A percentile compares a stretch with the other conserved stretches of the same genome.
Conservation (phyloP, 2,888 invertebrate species). For the Xanthia togata region DNA sequence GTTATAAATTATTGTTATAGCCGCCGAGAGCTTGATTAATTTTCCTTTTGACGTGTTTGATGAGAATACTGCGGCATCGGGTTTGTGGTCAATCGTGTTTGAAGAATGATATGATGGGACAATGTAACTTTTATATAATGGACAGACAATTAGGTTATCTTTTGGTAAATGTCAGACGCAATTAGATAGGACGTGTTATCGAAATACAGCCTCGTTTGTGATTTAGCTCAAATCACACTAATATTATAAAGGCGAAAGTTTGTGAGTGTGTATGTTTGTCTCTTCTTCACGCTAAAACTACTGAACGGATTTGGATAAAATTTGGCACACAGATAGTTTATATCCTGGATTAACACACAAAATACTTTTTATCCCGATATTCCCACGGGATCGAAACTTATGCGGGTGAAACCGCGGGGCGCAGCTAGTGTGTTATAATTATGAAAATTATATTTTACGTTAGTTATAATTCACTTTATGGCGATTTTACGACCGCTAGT, state of each 20-base stretch:
- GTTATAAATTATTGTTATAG: constrained; percentile 68
- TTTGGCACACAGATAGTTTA: too few species aligned
- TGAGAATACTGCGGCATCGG: constrained; percentile 49
- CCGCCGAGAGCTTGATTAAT: constrained; percentile 63
- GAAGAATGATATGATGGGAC: constrained; percentile 37
- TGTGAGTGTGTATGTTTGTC: too few species aligned
- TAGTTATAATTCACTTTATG: not conserved
- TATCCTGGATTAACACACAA: too few species aligned
- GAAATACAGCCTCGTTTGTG: constrained; percentile 6
- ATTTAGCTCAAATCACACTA: not conserved
- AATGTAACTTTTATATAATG: constrained; percentile 43
- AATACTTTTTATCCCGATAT: too few species aligned
- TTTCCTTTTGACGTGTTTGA: constrained; percentile 58
- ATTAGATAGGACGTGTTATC: constrained; percentile 28
- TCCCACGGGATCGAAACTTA: too few species aligned
- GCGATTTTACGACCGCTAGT: not conserved
- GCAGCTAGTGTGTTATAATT: too few species aligned
- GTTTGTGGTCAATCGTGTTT: constrained; percentile 49
- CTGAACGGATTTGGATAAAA: too few species aligned
- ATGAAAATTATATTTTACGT: too few species aligned
- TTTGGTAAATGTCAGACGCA: constrained; percentile 17
- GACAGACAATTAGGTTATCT: constrained; percentile 30
- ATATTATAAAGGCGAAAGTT: too few species aligned
- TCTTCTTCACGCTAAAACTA: too few species aligned
- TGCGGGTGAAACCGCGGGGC: too few species aligned